Evolutionary conservation across 1,140 invertebrate species (phyloP), one percentile per base, ranked within the genome.

Genomic region (Drosophila baimaii): DNA sequence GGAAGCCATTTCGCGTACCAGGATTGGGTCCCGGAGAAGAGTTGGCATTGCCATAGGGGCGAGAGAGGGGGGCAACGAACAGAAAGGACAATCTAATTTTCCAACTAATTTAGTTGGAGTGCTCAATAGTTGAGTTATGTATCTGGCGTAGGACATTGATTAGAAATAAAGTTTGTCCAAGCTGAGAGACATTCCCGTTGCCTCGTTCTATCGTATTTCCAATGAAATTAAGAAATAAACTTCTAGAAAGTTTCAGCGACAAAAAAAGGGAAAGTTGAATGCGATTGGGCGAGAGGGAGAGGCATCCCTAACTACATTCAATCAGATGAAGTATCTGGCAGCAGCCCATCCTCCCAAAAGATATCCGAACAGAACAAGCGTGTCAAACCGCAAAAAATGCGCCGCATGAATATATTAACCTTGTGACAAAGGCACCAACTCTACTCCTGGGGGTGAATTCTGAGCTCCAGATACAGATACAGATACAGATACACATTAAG

Each of bases 341-440:
- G 35, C 21, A 19, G 4, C 19, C 44, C 37, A 17, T 17, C 2
- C n/a, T 25, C 15, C 27, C n/a, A 15, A 17, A 33, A 47, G 43
- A 69, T 51, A 37, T 52, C 47, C 55, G 47, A 79, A 63, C 89
- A 91, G 78, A 85, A 89, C 81, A 84, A 91, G 89, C 89, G 89
- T 91, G 84, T 91, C 89, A 91, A 89, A 90, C 81, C 81, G 85
- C 85, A 82, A 90, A 90, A 83, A 85, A 81, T 72, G 62, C 77
- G 69, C n/a, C 68, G 75, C 71, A 81, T 90, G 85, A 90, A 90
- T 90, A 89, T 85, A 90, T 90, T 90, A 90, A 85, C 27, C 19
- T 25, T 17, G 79, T 76, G 71, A 89, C 71, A 74, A 70, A 43
- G 65, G 71, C 62, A 79, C 76, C 76, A 71, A 65, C 57, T 17